These are phyloP conservation scores for Pogona vitticeps DNA, from an alignment of 2,113 vertebrate species.

Conservation along the genomic window DNA sequence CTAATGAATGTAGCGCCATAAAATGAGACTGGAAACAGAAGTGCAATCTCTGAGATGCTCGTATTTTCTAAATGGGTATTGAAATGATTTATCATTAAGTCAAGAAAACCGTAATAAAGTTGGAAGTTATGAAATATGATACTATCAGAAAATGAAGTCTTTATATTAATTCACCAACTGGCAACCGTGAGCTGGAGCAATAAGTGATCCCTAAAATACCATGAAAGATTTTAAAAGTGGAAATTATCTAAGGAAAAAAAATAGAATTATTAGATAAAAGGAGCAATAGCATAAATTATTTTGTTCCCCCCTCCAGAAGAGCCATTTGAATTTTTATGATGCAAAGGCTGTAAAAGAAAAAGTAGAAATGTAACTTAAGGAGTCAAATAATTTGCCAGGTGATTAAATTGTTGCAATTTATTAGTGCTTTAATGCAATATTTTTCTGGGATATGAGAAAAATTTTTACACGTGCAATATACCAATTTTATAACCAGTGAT, in stretches of 20 bases:
- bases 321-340: slow-evolving; percentile 60
- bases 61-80: slow-evolving; percentile 40
- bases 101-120: slow-evolving; percentile 21
- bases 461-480: slow-evolving; percentile 67
- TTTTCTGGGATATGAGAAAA: slow-evolving; percentile 58
- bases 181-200: neutral
- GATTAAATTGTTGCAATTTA: slow-evolving; percentile 68
- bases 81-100: slow-evolving; percentile 42
- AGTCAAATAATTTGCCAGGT: slow-evolving; percentile 67
- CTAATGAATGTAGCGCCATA: slow-evolving; percentile 30
- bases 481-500: slow-evolving; percentile 49
- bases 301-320: slow-evolving; percentile 55
- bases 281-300: slow-evolving; percentile 61
- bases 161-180: slow-evolving; percentile 7
- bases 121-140: slow-evolving; percentile 14
- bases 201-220: slow-evolving; percentile 35
- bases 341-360: slow-evolving; percentile 55
- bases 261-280: slow-evolving; percentile 55
- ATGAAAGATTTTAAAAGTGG: slow-evolving; percentile 32
- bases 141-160: slow-evolving; percentile 36
- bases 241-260: neutral
- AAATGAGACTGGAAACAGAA: slow-evolving; percentile 46
- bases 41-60: slow-evolving; percentile 9
- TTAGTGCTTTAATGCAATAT: slow-evolving; percentile 67
- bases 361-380: slow-evolving; percentile 63